Conservation (phyloP, 1,140 invertebrate species). For the Tyrophagus putrescentiae region DNA sequence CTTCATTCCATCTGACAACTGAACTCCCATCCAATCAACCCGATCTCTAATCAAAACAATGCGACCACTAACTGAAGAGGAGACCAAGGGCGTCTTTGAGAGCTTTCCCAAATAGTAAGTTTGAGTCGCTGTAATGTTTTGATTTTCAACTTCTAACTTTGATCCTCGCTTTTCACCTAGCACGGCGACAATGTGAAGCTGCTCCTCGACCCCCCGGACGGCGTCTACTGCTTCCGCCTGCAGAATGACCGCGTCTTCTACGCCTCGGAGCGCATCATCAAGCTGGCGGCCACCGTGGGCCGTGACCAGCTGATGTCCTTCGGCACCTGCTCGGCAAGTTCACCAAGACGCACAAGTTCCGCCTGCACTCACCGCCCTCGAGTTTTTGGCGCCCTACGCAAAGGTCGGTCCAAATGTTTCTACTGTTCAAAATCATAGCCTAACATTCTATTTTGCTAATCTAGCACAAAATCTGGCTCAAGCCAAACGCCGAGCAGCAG, state of each 20-base stretch:
- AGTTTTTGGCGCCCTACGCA: slow-evolving; percentile 92
- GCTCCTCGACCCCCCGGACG: slow-evolving; percentile 90
- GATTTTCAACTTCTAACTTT: slow-evolving; percentile 23
- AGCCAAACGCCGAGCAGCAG: slow-evolving; percentile 90
- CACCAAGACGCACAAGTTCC: slow-evolving; percentile 80
- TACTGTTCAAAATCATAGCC: no score
- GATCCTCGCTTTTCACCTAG: slow-evolving; percentile 37
- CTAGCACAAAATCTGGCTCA: slow-evolving; percentile 88
- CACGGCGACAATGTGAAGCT: slow-evolving; percentile 82
- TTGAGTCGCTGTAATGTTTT: slow-evolving; percentile 20
- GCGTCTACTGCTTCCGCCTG: slow-evolving; percentile 85
- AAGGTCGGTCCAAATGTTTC: slow-evolving; percentile 51
- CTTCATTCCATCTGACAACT: no score
- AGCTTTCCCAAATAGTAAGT: slow-evolving; percentile 91
- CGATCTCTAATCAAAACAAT: no score
- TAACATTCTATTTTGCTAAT: no score
- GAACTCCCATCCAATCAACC: no score
- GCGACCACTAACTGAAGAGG: slow-evolving; percentile 80
- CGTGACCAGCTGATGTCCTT: slow-evolving; percentile 66
- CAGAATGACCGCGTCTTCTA: slow-evolving; percentile 81
- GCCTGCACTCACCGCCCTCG: slow-evolving; percentile 86
- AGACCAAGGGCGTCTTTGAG: slow-evolving; percentile 74
- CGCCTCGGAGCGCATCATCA: slow-evolving; percentile 38
- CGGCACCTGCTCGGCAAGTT: slow-evolving; percentile 97
- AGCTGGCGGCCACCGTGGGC: slow-evolving; percentile 47